Evolutionary conservation across 2,888 invertebrate genomes (phyloP), one percentile per base, ranked within the genome.

Genomic region (Sussaba pulchella): DNA sequence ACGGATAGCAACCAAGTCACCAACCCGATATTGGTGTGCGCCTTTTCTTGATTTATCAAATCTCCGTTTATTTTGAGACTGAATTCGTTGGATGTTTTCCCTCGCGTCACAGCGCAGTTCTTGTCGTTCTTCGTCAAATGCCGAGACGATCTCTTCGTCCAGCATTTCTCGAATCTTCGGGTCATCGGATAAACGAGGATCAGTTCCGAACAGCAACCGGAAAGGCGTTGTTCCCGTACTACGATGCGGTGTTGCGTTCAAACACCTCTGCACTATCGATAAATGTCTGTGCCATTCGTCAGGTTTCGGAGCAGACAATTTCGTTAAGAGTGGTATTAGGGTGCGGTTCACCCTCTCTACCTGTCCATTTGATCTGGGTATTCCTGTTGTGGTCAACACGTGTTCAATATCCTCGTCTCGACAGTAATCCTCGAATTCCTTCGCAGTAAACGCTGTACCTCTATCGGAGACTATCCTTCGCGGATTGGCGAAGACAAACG

Each of bases 401-500:
- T 71, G 50, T 31, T 26, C 36, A 36, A 71, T 71, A 14, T 19
- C 39, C 47, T 71, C 61, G 8, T 71, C 50, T 50, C 21, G 31
- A 21, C 61, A 71, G 47, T 71, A 71, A 36, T n/a, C 21, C 10
- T 19, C 39, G 21, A 71, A 71, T 6, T 86, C 87, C 10, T 86
- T 66, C 0, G 90, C 86, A 0, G 89, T 90, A 73, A 89, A 92
- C 2, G 92, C 91, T 2, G 89, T 82, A 2, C 91, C 90, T 73
- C 85, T 81, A 77, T 92, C 91, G 0, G 90, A 88, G 3, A 92
- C 86, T 10, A 91, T 88, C 21, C 86, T 83, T 9, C 63, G 77
- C 8, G 92, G 91, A 76, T 91, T 91, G 6, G 91, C 92, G 86
- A 92, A 92, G 6, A 69, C 82, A 19, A 83, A 81, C 57, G 89